Evolutionary conservation across 2,888 invertebrate genomes (phyloP), one percentile per base, ranked within the genome.

Genomic region (Leptarthrus brevirostris): DNA sequence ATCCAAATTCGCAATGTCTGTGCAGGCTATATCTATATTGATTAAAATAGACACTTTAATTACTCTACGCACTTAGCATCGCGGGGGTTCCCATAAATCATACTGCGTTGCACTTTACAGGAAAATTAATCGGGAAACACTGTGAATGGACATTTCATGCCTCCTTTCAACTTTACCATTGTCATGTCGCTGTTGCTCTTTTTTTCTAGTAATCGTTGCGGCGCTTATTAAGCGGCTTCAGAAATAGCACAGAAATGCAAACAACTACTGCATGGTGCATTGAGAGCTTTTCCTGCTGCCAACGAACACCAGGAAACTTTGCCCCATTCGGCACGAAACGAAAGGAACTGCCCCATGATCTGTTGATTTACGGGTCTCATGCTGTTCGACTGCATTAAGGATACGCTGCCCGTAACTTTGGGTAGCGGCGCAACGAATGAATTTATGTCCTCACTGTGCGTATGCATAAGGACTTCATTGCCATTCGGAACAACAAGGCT

Each of bases 291-390:
- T 22, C 24, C 24, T 26, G 54, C 14, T 22, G 22, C 54, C 24
- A 22, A 4, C n/a, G 12, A 54, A 20, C 26, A 54, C 1, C 26
- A 53, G 54, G 22, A 53, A 53, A 49, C 47, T 26, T 24, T 44
- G 66, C 40, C 44, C 16, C 26, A 16, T n/a, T 14, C 26, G 73
- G 24, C 73, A 64, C 36, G 30, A 64, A 47, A 53, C n/a, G 52
- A 69, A 24, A 47, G 71, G 61, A 74, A 44, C 71, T 53, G 70
- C 26, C 36, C 70, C 49, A 64, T 64, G 74, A 61, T 61, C 74
- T 70, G 71, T 61, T 74, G 74, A 74, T 74, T 74, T 74, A 74
- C 61, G 22, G 52, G 36, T 61, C 74, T 40, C 71, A 64, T 74
- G 71, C 18, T 24, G 26, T 52, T 64, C 70, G 70, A 22, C 69